Percentiles rank a stretch among this genome's conserved stretches.
Conservation (phyloP, 2,888 invertebrate genomes). For the Tolmerus cingulatus region DNA sequence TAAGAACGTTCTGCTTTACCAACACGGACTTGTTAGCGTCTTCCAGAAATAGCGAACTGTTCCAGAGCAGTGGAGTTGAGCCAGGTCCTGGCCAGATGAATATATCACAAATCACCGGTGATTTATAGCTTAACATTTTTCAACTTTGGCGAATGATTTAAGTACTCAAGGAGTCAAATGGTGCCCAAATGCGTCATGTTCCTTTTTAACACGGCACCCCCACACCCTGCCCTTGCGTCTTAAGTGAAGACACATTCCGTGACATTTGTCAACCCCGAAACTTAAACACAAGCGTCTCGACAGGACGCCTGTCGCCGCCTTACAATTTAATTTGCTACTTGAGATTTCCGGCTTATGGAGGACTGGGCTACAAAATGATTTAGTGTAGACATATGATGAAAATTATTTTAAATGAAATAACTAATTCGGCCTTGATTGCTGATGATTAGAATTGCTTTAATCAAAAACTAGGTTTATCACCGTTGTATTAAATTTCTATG, state of each 20-base stretch:
- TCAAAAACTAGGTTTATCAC: not conserved
- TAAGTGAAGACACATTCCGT: not conserved
- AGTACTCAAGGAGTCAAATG: not conserved
- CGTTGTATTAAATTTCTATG: no score
- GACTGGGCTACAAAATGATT: not conserved
- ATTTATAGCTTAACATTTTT: not conserved
- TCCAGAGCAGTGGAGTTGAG: not conserved
- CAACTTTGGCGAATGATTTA: not conserved
- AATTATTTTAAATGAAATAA: not conserved
- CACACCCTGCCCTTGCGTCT: not conserved
- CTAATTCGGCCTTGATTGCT: not conserved
- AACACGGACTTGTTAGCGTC: not conserved
- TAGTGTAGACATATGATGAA: not conserved
- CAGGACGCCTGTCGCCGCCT: not conserved
- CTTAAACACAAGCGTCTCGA: not conserved
- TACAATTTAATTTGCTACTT: not conserved
- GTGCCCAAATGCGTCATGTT: not conserved
- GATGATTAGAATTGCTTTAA: not conserved
- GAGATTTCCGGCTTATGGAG: not conserved
- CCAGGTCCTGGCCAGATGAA: not conserved
- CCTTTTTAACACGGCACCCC: not conserved
- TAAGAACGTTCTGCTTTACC: not conserved
- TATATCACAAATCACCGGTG: not conserved
- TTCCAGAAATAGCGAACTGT: not conserved
- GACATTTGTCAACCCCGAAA: not conserved